Percentiles rank a stretch among this genome's conserved stretches.
Evolutionary conservation across 2,888 invertebrate species (phyloP).

Genomic region (Pogonocherus hispidulus): DNA sequence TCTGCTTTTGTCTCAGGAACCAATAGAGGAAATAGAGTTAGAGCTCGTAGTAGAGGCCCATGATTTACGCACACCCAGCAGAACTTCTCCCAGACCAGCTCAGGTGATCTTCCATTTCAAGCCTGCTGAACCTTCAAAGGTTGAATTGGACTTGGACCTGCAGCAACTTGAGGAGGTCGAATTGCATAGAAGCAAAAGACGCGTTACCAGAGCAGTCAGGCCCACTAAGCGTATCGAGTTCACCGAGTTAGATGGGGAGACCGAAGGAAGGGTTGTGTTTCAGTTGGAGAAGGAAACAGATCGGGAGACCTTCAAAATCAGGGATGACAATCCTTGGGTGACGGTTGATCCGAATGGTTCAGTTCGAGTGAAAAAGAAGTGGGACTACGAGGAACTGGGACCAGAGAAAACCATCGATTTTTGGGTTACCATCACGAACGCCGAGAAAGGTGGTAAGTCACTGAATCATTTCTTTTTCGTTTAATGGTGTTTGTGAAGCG

Average conservation of each 20-base stretch:
- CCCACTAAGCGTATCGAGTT: slow-evolving; percentile 95
- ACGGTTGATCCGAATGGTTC: slow-evolving; percentile 93
- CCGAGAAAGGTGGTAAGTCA: slow-evolving; percentile 87
- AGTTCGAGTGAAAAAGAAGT: slow-evolving; percentile 94
- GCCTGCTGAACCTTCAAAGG: slow-evolving; percentile 71
- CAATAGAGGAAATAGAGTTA: slow-evolving; percentile 72
- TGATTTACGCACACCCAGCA: slow-evolving; percentile 82
- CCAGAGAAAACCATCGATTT: slow-evolving; percentile 96
- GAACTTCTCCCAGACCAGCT: slow-evolving; percentile 79
- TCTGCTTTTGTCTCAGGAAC: slow-evolving; percentile 85
- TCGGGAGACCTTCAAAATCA: slow-evolving; percentile 91
- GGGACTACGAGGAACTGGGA: slow-evolving; percentile 95
- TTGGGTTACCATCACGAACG: slow-evolving; percentile 94
- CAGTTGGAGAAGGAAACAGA: slow-evolving; percentile 93
- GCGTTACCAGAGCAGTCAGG: slow-evolving; percentile 90
- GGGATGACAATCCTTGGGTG: slow-evolving; percentile 95
- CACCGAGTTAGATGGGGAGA: slow-evolving; percentile 91
- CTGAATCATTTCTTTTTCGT: slow-evolving; percentile 16
- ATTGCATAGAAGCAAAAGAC: slow-evolving; percentile 79
- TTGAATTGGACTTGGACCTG: slow-evolving; percentile 73
- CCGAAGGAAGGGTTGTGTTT: slow-evolving; percentile 89
- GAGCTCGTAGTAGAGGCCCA: slow-evolving; percentile 86
- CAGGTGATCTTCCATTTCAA: slow-evolving; percentile 84
- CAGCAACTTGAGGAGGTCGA: slow-evolving; percentile 68
- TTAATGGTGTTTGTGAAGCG: no score